Evolutionary conservation across 1,140 invertebrate genomes (phyloP), one percentile per base, ranked within the genome.

Genomic region (Saxidomus purpurata): DNA sequence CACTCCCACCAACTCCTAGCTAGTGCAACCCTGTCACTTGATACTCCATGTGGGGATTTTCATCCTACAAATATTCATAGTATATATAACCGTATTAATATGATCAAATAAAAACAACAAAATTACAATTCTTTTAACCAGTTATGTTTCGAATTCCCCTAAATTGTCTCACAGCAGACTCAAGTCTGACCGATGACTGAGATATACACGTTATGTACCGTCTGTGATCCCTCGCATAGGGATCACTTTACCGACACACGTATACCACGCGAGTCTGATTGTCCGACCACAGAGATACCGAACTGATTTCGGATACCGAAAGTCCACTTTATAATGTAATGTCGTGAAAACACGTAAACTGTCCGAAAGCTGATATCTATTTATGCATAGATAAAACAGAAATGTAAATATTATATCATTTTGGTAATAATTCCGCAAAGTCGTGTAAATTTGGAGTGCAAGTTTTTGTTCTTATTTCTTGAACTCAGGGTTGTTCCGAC

Each of bases 31-130:
- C 3, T 31, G 76, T 52, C 31, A 79, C n/a, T 36, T 55, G 76
- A 79, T 79, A 79, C 47, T 19, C 15, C 43, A 52, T 79, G 76
- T 79, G 28, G 76, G 43, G 15, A 47, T 79, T 55, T 19, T 17
- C 22, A 36, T 43, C 28, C n/a, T 79, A 28, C 25, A 63, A n/a
- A 55, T 47, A 9, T 47, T 47, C 17, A 47, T 47, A 9, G 43
- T 47, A 17, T 47, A 47, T 47, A 47, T 47, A 47, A 8, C 8
- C 43, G 43, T 47, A 47, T 9, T 47, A 9, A 8, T 47, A 47
- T 9, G 17, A 47, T 47, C 43, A 9, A 47, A 17, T 47, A 8
- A 47, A 47, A 47, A 47, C 43, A 47, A 8, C 43, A 47, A 8
- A n/a, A n/a, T n/a, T n/a, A n/a, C n/a, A n/a, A n/a, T n/a, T 8